These are phyloP conservation scores for Cuniculus paca DNA, from an alignment of 2,797 vertebrate species.

Conservation along the genomic window DNA sequence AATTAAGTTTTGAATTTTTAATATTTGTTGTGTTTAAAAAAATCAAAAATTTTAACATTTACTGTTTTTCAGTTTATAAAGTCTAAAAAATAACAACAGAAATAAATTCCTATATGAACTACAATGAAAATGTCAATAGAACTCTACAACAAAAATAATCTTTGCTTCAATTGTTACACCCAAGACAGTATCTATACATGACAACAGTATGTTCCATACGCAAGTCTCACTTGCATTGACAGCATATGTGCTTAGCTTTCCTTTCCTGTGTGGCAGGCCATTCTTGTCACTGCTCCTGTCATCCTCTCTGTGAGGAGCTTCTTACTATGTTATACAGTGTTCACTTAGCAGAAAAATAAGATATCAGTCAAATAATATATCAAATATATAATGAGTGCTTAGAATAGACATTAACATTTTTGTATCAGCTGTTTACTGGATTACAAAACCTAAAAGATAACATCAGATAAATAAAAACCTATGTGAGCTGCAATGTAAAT, in stretches of 20 bases:
- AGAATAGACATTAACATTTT: background rate
- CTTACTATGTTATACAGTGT: background rate
- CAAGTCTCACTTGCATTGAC: background rate
- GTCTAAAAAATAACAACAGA: too few relatives aligned
- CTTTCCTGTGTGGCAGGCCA: background rate
- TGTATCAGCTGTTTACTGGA: background rate
- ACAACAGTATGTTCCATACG: background rate
- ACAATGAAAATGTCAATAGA: background rate
- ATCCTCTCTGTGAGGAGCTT: background rate
- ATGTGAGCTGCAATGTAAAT: background rate
- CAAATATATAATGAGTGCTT: background rate
- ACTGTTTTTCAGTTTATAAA: too few relatives aligned
- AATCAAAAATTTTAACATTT: too few relatives aligned
- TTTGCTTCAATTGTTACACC: background rate
- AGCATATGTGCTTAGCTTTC: background rate
- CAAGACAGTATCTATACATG: background rate
- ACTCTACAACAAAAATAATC: background rate
- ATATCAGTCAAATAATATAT: background rate
- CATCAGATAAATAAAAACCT: background rate
- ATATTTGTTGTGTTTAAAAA: too few relatives aligned
- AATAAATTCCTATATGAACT: too few relatives aligned
- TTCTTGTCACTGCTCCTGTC: background rate
- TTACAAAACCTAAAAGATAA: background rate
- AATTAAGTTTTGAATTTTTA: too few relatives aligned
- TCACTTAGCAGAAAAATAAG: background rate